Percentiles rank a stretch among this genome's conserved stretches.
Conservation (phyloP, 2,888 invertebrate genomes). For the Aphidius colemani region DNA sequence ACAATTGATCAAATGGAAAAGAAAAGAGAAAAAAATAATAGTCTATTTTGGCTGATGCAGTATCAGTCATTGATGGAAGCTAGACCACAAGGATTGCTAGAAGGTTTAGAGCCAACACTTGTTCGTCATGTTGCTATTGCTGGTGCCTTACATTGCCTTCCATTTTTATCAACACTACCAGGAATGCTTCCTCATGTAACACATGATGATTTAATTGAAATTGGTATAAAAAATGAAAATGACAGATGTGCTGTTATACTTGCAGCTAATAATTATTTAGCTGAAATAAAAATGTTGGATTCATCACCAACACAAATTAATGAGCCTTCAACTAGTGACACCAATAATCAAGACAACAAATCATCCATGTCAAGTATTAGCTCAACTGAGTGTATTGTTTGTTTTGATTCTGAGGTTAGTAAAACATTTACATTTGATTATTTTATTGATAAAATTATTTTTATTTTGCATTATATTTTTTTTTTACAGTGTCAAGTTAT, state of each 20-base stretch:
- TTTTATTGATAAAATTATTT: neutral
- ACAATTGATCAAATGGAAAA: constrained; percentile 76
- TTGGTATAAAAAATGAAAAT: constrained; percentile 51
- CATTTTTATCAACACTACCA: constrained; percentile 68
- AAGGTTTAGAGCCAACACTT: constrained; percentile 70
- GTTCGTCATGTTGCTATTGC: constrained; percentile 73
- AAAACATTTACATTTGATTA: neutral
- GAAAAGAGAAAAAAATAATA: constrained; percentile 50
- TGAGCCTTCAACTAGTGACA: constrained; percentile 48
- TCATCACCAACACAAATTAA: constrained; percentile 47
- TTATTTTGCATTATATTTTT: neutral
- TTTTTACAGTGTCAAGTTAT: constrained; percentile 73
- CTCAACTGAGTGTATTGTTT: constrained; percentile 79
- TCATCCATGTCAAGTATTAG: constrained; percentile 47
- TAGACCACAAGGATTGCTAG: constrained; percentile 70
- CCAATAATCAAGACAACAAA: constrained; percentile 45
- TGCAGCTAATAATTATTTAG: constrained; percentile 67
- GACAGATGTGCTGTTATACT: constrained; percentile 69
- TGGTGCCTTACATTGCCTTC: constrained; percentile 77
- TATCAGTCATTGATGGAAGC: constrained; percentile 82
- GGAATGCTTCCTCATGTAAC: constrained; percentile 62
- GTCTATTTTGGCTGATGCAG: constrained; percentile 75
- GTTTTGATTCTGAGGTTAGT: constrained; percentile 75
- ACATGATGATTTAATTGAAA: constrained; percentile 64
- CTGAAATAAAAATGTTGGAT: constrained; percentile 49